Evolutionary conservation across 1,140 invertebrate genomes (phyloP).

Genomic region (Macrobrachium rosenbergii): DNA sequence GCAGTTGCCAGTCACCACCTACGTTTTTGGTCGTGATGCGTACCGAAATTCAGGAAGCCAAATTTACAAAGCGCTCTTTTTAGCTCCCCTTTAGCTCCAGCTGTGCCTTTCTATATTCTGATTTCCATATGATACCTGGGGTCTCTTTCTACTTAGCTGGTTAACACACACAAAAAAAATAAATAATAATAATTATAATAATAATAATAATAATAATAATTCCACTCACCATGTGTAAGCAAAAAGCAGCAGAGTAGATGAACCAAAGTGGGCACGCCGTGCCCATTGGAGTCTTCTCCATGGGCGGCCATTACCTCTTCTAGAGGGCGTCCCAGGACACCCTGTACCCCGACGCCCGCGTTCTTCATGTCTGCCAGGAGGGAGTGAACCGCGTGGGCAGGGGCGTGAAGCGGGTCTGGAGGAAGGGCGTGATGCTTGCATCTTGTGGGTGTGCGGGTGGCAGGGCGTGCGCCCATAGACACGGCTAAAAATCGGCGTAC

Average conservation of each 20-base stretch:
- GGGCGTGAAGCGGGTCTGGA: constrained; percentile 44
- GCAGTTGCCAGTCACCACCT: no score
- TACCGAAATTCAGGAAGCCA: no score
- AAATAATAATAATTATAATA: background rate
- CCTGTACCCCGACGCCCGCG: constrained; percentile 56
- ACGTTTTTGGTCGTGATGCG: no score
- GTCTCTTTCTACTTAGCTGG: background rate
- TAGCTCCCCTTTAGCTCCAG: no score
- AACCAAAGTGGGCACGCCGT: constrained; percentile 53
- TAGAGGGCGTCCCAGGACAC: constrained; percentile 47
- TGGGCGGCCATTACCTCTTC: constrained; percentile 57
- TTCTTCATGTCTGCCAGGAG: constrained; percentile 55
- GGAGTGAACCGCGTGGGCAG: constrained; percentile 51
- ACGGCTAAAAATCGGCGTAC: constrained; percentile 51
- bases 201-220: no score
- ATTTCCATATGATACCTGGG: no score
- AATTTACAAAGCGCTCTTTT: no score
- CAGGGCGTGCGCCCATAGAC: constrained; percentile 46
- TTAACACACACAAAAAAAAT: no score
- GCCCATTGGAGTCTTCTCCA: constrained; percentile 40
- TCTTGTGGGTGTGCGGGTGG: constrained; percentile 4
- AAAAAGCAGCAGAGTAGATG: constrained; percentile 54
- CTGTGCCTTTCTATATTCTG: no score
- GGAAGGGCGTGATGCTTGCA: constrained; percentile 50
- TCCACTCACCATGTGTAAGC: constrained; percentile 42